Percentiles rank a stretch among this genome's conserved stretches.
These are phyloP conservation scores for Trachops cirrhosus DNA, from an alignment of 2,797 vertebrate species.

Conservation along the genomic window DNA sequence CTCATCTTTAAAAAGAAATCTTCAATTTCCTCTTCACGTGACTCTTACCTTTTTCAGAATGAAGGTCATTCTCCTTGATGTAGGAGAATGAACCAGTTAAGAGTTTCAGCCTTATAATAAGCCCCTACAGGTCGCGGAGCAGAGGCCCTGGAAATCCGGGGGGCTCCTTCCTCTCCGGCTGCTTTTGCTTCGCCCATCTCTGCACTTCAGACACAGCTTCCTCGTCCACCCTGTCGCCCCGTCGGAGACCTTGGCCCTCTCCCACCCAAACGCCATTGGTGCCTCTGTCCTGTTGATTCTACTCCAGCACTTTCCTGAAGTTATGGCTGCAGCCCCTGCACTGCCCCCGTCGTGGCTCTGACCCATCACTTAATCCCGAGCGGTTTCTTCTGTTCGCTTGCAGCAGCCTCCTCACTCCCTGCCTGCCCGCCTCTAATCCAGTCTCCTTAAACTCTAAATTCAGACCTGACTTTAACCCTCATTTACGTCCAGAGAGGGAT, in stretches of 20 bases:
- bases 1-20: neutral
- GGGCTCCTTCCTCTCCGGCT: neutral
- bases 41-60: neutral
- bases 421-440: no score
- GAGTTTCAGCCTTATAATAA: neutral
- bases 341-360: neutral
- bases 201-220: neutral
- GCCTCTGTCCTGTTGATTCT: neutral
- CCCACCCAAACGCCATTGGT: neutral
- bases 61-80: neutral
- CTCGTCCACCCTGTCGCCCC: neutral
- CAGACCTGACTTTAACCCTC: neutral
- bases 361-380: accelerated
- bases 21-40: neutral
- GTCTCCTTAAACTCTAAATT: neutral
- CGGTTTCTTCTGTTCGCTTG: accelerated
- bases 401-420: neutral
- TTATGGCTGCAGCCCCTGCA: neutral
- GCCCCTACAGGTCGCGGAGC: accelerated
- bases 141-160: neutral
- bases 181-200: neutral
- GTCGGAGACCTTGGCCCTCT: neutral
- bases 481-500: neutral
- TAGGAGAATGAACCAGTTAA: neutral
- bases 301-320: neutral